Evolutionary conservation across 2,888 invertebrate species (phyloP).

Genomic region (Dione vanillae): DNA sequence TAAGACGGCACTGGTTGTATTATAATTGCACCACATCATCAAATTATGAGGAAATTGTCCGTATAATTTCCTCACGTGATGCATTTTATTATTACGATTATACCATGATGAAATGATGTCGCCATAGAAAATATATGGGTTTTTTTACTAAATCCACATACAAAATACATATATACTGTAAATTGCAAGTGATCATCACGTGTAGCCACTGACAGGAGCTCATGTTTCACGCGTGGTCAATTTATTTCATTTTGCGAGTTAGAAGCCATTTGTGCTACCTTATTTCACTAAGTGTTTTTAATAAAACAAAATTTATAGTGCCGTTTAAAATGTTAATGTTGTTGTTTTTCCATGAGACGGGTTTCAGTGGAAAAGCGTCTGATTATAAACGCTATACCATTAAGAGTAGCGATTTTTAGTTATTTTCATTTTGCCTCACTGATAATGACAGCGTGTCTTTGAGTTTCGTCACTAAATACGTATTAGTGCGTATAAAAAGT

Average conservation of each 20-base stretch:
- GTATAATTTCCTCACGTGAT: constrained; percentile 1
- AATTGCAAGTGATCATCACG: constrained; percentile 19
- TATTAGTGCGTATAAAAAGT: too few species aligned
- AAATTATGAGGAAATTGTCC: neutral
- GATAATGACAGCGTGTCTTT: too few species aligned
- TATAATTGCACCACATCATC: neutral
- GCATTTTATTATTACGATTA: neutral
- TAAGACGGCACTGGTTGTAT: neutral
- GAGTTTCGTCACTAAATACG: too few species aligned
- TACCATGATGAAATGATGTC: neutral
- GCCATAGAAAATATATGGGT: neutral
- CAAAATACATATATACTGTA: neutral
- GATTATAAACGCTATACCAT: too few species aligned
- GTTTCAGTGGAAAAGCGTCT: too few species aligned
- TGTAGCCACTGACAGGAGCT: constrained; percentile 2
- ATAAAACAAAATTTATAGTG: too few species aligned
- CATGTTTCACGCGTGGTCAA: constrained; percentile 8
- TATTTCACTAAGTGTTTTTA: neutral
- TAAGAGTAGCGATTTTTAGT: too few species aligned
- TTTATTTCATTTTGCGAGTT: constrained; percentile 3
- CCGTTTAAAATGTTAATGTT: too few species aligned
- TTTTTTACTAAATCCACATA: neutral
- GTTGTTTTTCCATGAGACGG: too few species aligned
- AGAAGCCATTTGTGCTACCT: neutral
- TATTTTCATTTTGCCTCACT: too few species aligned